These are phyloP conservation scores for Hippocampus mohnikei DNA, from an alignment of 2,113 vertebrate species.

Conservation along the genomic window DNA sequence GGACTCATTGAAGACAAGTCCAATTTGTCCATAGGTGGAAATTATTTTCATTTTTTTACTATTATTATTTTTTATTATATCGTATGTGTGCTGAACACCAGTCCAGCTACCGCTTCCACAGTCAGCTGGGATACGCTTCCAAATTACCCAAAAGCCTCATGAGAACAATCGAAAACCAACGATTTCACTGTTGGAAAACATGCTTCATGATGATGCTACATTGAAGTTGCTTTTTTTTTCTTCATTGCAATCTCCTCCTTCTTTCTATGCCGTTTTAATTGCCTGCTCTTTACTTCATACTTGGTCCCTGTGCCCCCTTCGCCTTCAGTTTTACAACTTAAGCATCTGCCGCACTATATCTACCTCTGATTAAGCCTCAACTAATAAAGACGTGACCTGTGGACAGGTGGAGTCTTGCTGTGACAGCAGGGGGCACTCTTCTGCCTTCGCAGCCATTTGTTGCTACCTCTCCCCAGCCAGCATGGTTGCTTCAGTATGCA, in stretches of 20 bases:
- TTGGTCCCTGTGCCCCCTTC: constrained; percentile 8
- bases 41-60: too few species aligned
- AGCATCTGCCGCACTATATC: constrained; percentile 39
- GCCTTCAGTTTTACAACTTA: constrained; percentile 50
- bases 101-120: too few species aligned
- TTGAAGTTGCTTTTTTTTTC: neutral
- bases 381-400: constrained; percentile 54
- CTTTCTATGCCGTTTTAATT: constrained; percentile 12
- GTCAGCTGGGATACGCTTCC: too few species aligned
- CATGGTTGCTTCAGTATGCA: constrained; percentile 28
- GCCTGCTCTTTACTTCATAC: constrained; percentile 6
- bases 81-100: too few species aligned
- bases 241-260: neutral
- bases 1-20: too few species aligned
- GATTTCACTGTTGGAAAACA: neutral
- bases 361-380: constrained; percentile 47
- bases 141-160: neutral
- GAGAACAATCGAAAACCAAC: neutral
- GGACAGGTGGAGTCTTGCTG: constrained; percentile 28
- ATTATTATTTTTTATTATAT: too few species aligned
- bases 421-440: constrained; percentile 70
- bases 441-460: constrained; percentile 57
- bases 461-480: constrained; percentile 26
- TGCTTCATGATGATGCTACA: neutral
- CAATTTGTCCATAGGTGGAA: too few species aligned